A percentile compares a stretch with the other conserved stretches of the same genome.
Evolutionary conservation across 2,113 vertebrate genomes (phyloP).

Genomic region (Corythaeola cristata): DNA sequence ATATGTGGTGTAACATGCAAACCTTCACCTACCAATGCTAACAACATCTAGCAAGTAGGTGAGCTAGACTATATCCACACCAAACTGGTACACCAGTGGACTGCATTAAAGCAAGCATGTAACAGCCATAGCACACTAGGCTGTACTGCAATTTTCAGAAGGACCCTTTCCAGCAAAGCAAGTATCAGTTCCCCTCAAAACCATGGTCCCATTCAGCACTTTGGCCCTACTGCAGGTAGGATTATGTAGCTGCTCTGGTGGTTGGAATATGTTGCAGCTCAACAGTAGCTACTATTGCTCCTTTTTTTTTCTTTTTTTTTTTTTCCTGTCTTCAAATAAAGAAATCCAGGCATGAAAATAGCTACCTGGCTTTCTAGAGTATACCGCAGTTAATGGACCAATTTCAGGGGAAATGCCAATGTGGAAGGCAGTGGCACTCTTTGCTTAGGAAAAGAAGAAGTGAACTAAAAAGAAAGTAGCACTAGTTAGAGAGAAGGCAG

Average conservation of each 20-base stretch:
- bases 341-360: not conserved
- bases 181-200: not conserved
- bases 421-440: not conserved
- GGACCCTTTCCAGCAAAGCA: not conserved
- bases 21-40: not conserved
- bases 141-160: not conserved
- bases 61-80: not conserved
- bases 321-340: not conserved
- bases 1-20: not conserved
- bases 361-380: not conserved
- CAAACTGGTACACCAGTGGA: not conserved
- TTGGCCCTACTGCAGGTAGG: not conserved
- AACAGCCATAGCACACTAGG: not conserved
- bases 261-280: not conserved
- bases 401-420: not conserved
- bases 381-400: not conserved
- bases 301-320: not conserved
- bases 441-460: not conserved
- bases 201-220: not conserved
- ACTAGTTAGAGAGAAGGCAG: not conserved
- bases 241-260: not conserved
- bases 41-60: not conserved
- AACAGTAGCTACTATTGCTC: not conserved
- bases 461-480: not conserved
- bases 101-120: not conserved